A percentile compares a stretch with the other conserved stretches of the same genome.
Conservation (phyloP, 2,888 invertebrate genomes). For the Sinotaia quadrata region DNA sequence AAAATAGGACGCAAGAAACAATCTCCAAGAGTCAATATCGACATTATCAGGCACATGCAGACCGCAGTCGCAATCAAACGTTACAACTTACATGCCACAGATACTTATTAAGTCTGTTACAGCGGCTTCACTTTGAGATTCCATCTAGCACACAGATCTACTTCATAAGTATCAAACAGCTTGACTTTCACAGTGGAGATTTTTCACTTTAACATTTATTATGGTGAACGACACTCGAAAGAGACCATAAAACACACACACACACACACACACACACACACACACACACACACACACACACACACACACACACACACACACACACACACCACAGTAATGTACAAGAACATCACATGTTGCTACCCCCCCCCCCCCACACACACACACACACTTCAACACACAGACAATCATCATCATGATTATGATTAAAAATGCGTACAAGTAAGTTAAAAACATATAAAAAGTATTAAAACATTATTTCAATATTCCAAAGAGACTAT, state of each 20-base stretch:
- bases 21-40: no score
- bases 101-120: neutral
- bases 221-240: neutral
- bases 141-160: neutral
- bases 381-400: neutral
- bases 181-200: no score
- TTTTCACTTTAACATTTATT: no score
- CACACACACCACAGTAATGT: neutral
- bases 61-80: no score
- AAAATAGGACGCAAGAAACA: no score
- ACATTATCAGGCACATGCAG: no score
- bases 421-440: no score
- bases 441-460: no score
- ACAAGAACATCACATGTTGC: neutral
- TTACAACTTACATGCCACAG: no score
- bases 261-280: constrained; percentile 3
- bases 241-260: neutral
- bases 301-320: neutral
- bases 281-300: constrained; percentile 6
- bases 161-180: no score
- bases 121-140: neutral
- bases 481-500: constrained; percentile 2
- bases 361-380: neutral
- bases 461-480: no score
- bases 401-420: no score